Evolutionary conservation across 2,113 vertebrate species (phyloP).

Genomic region (Ictalurus furcatus): DNA sequence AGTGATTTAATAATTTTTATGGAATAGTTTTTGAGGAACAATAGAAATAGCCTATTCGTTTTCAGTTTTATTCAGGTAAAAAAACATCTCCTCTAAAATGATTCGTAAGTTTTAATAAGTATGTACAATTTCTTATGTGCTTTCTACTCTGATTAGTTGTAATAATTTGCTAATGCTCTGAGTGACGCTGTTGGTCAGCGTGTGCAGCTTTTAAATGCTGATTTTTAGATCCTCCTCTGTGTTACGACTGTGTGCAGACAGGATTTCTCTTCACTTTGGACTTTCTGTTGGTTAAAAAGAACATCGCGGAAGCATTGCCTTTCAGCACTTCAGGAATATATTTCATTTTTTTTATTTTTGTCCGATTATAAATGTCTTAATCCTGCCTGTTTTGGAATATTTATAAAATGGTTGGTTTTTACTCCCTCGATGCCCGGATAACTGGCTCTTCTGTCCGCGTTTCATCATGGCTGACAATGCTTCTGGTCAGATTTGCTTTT

Average conservation of each 20-base stretch:
- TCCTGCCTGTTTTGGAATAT: neutral
- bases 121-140: too few relatives aligned
- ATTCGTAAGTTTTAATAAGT: too few relatives aligned
- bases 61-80: too few relatives aligned
- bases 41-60: too few relatives aligned
- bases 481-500: neutral
- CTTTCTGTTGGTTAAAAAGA: neutral
- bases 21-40: too few relatives aligned
- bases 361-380: neutral
- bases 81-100: too few relatives aligned
- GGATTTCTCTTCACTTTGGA: neutral
- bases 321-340: neutral
- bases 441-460: neutral
- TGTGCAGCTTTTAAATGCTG: neutral
- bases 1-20: too few relatives aligned
- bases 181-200: too few relatives aligned
- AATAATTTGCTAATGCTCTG: conserved; percentile 61
- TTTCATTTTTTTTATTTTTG: neutral
- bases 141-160: too few relatives aligned
- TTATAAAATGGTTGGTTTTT: neutral
- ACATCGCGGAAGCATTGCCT: neutral
- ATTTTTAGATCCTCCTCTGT: conserved; percentile 14
- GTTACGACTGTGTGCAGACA: neutral
- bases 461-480: conserved; percentile 5
- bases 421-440: neutral